Evolutionary conservation across 2,113 vertebrate genomes (phyloP).

Genomic region (Rafetus swinhoei): DNA sequence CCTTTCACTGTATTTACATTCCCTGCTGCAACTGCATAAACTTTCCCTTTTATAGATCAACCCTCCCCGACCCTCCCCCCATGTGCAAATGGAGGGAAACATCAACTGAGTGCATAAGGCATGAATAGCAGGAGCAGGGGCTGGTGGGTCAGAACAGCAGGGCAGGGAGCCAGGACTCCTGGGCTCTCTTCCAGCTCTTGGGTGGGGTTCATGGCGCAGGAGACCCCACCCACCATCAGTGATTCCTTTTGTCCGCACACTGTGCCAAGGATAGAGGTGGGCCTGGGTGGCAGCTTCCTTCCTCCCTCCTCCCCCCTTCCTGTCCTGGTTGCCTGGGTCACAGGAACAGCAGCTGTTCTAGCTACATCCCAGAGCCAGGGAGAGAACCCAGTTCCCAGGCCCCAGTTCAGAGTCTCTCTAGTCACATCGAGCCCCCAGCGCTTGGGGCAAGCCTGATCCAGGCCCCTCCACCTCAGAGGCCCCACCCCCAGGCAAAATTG

Average conservation of each 20-base stretch:
- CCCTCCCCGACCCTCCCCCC: no score
- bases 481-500: no score
- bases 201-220: no score
- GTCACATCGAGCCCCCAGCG: not conserved
- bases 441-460: not conserved
- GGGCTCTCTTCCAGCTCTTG: no score
- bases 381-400: not conserved
- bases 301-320: not conserved
- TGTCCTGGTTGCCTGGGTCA: not conserved
- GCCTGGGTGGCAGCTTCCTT: not conserved
- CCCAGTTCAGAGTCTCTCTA: not conserved
- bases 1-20: not conserved
- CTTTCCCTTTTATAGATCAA: not conserved
- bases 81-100: not conserved
- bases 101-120: not conserved
- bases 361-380: not conserved
- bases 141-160: no score
- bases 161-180: no score
- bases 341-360: not conserved
- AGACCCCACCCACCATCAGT: no score
- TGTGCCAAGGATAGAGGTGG: no score
- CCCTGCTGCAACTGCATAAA: no score
- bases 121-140: no score
- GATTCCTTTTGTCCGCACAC: no score
- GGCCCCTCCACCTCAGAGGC: not conserved